These are phyloP conservation scores for Chelonia mydas DNA, from an alignment of 2,797 vertebrate genomes.

Conservation along the genomic window DNA sequence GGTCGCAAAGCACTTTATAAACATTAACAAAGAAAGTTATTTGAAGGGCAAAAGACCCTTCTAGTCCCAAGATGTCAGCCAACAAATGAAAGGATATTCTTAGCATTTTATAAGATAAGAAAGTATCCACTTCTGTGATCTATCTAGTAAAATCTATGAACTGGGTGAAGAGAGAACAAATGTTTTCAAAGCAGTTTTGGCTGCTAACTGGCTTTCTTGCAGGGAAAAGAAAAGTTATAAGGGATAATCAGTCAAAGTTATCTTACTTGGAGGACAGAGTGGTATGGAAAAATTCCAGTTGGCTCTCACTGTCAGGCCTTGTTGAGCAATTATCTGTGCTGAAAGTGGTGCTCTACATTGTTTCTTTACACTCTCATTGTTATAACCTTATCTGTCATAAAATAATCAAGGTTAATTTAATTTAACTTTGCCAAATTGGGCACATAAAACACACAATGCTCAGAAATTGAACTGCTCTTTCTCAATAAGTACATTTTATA, in stretches of 20 bases:
- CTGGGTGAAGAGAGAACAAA: background rate
- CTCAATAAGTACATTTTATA: background rate
- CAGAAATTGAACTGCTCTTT: constrained; percentile 15
- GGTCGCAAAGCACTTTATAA: background rate
- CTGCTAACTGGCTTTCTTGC: constrained; percentile 5
- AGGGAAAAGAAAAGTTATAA: constrained; percentile 11
- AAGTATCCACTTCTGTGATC: background rate
- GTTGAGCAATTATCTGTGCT: background rate
- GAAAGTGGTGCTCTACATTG: background rate
- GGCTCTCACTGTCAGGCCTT: background rate
- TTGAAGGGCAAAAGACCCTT: background rate
- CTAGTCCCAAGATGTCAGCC: background rate
- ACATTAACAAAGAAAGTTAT: background rate
- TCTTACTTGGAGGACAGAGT: background rate
- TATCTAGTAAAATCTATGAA: background rate
- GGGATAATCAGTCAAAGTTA: constrained; percentile 29
- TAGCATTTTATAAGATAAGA: background rate
- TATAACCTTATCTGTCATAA: background rate
- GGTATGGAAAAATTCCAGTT: constrained; percentile 23
- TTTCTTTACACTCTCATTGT: background rate
- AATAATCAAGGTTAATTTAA: background rate
- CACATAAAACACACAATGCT: background rate
- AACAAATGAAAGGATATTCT: background rate
- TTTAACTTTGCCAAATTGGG: background rate
- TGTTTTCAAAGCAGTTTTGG: constrained; percentile 16